A percentile compares a stretch with the other conserved stretches of the same genome.
These are phyloP conservation scores for Fragum whitleyi DNA, from an alignment of 2,888 invertebrate genomes.

Conservation along the genomic window DNA sequence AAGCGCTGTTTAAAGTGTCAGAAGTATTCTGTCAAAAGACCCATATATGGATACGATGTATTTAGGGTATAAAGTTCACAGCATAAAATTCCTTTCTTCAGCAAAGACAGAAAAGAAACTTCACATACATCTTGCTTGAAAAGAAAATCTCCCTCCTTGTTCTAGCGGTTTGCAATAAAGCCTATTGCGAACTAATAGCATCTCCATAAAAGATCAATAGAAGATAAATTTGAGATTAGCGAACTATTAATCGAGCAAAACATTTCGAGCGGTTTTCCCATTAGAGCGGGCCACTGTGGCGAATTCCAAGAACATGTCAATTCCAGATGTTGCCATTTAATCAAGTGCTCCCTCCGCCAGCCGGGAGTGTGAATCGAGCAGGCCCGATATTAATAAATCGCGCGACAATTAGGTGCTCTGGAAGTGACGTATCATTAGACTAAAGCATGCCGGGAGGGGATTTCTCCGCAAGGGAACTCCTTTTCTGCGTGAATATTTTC, in stretches of 20 bases:
- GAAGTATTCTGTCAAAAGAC: background rate
- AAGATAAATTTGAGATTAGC: conserved; percentile 63
- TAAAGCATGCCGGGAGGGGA: conserved; percentile 55
- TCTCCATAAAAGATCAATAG: conserved; percentile 56
- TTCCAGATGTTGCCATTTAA: conserved; percentile 65
- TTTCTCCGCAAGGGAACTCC: conserved; percentile 31
- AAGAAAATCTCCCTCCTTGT: conserved; percentile 7
- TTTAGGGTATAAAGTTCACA: background rate
- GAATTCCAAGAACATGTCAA: conserved; percentile 65
- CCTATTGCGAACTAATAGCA: conserved; percentile 40
- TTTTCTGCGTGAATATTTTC: conserved; percentile 1
- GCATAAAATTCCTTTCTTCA: background rate
- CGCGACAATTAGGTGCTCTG: conserved; percentile 62
- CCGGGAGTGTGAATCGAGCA: conserved; percentile 59
- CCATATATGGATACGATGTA: background rate
- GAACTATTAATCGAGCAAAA: conserved; percentile 62
- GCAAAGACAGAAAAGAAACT: background rate
- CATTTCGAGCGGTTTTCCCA: conserved; percentile 57
- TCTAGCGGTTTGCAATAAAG: conserved; percentile 28
- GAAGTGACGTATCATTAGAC: conserved; percentile 64
- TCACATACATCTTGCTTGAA: background rate
- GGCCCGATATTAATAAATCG: conserved; percentile 62
- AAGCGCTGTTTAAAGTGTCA: too few species aligned
- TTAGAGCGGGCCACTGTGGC: conserved; percentile 60
- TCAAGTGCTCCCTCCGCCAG: conserved; percentile 55